These are phyloP conservation scores for Rhynchotus rufescens DNA, from an alignment of 2,797 vertebrate species.

Conservation along the genomic window DNA sequence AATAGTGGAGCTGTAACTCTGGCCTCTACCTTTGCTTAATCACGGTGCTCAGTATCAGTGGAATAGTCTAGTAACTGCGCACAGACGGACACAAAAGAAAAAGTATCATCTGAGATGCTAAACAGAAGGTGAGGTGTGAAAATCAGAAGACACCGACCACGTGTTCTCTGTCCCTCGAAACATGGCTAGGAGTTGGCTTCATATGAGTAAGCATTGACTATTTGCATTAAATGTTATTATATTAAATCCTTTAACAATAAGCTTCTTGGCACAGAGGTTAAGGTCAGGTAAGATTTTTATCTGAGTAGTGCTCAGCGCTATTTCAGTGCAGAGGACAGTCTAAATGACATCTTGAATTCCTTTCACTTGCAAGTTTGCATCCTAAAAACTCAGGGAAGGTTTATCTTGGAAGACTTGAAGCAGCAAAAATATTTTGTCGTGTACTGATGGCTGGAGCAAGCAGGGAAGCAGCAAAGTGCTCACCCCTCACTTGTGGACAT, in stretches of 20 bases:
- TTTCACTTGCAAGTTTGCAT: not conserved
- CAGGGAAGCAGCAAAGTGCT: accelerated
- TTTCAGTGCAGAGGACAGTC: not conserved
- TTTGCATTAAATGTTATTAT: not conserved
- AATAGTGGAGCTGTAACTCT: not conserved
- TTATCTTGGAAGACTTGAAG: not conserved
- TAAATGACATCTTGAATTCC: not conserved
- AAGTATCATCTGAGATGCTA: not conserved
- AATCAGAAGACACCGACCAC: not conserved
- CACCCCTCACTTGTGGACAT: not conserved
- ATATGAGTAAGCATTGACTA: not conserved
- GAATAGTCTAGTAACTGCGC: not conserved
- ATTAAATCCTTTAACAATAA: not conserved
- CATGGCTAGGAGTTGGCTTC: not conserved
- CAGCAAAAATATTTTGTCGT: not conserved
- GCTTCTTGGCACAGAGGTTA: not conserved
- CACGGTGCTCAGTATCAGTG: not conserved
- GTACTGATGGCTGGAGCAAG: not conserved
- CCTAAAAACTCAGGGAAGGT: not conserved
- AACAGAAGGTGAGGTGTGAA: not conserved
- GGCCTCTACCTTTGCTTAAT: not conserved
- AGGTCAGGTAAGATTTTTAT: not conserved
- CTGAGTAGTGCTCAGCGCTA: not conserved
- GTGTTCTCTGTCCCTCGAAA: not conserved
- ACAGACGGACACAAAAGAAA: not conserved